These are phyloP conservation scores for Nasonia oneida DNA, from an alignment of 2,888 invertebrate species.

Conservation along the genomic window DNA sequence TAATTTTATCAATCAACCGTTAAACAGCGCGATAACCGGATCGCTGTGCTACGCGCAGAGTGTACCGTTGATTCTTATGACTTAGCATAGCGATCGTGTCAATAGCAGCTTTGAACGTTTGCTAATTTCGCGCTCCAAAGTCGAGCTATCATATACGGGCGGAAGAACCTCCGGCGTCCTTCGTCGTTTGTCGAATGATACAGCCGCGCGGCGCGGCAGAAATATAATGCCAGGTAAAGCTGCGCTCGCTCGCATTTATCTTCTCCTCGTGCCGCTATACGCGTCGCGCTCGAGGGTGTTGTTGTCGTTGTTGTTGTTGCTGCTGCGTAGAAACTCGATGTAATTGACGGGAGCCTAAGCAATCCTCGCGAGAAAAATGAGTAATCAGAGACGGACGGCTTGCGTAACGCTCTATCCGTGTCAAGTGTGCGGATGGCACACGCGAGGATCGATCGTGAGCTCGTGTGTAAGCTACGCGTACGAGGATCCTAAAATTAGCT, in stretches of 20 bases:
- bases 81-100: not conserved
- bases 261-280: no score
- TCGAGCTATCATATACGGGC: not conserved
- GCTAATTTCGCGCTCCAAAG: slow-evolving; percentile 19
- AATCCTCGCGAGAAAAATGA: no score
- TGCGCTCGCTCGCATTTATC: slow-evolving; percentile 46
- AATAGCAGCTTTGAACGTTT: not conserved
- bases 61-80: not conserved
- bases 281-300: no score
- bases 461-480: not conserved
- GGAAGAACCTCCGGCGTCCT: not conserved
- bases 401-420: no score
- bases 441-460: not conserved
- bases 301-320: no score
- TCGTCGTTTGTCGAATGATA: no score
- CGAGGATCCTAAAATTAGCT: not conserved
- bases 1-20: not conserved
- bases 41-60: not conserved
- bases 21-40: not conserved
- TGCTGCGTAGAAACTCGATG: no score
- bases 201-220: no score
- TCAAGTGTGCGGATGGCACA: no score
- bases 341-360: no score
- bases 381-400: no score
- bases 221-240: not conserved